Percentiles rank a stretch among this genome's conserved stretches.
These are phyloP conservation scores for Cryptotermes secundus DNA, from an alignment of 1,140 invertebrate genomes.

Conservation along the genomic window DNA sequence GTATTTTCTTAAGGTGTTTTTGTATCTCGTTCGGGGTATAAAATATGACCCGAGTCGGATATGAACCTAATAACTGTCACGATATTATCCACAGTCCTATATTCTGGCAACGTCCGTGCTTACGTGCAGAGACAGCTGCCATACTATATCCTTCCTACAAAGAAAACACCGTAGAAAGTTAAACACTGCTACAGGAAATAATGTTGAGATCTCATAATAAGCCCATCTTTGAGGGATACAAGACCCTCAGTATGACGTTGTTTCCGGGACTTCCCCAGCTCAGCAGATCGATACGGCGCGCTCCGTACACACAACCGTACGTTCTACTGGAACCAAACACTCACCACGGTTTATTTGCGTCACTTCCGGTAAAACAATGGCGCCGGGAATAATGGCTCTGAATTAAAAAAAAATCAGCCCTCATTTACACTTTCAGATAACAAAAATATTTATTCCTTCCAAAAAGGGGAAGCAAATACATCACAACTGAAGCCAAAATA, in stretches of 20 bases:
- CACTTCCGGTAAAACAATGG: no score
- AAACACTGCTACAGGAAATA: background rate
- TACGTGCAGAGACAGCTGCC: background rate
- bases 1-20: no score
- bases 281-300: background rate
- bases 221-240: background rate
- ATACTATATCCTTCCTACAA: background rate
- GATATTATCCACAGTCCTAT: no score
- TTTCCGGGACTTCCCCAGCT: conserved; percentile 1
- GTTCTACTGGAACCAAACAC: background rate
- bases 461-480: no score
- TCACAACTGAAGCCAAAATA: no score
- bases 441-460: no score
- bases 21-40: no score
- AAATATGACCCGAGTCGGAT: no score
- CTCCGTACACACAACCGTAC: background rate
- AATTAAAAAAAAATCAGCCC: no score
- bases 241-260: background rate
- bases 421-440: no score
- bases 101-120: background rate
- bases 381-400: no score
- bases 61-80: no score
- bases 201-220: background rate
- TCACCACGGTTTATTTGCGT: background rate
- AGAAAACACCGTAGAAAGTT: background rate